Base-by-base conservation (phyloP, 2,797 vertebrate species). In the Champsocephalus gunnari region DNA sequence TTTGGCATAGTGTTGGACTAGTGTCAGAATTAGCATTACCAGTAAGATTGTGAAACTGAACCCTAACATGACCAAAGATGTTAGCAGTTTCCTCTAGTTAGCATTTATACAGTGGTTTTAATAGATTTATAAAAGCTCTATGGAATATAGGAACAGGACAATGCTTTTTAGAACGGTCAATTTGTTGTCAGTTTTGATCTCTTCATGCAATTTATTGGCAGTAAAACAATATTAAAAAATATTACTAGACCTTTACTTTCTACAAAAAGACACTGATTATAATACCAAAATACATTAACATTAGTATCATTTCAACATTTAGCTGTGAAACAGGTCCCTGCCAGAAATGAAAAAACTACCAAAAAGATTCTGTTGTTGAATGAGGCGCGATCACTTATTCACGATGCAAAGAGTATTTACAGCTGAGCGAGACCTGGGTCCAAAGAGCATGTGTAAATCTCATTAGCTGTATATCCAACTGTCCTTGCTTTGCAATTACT, bases 401-500 rank as follows among this genome's bases (percentile, higher is more conserved):
- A 63, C 75, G 72, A 76, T 62, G 53, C 66, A 86, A 45, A 55
- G 62, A 75, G 44, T 70, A 86, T 80, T 69, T 85, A 88, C 70
- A 73, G 83, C 82, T 3, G 76, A 79, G 77, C 65, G 12, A 55
- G 87, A 85, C 88, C 88, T 17, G 63, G 49, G 80, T 89, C 82
- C 85, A 87, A 45, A 77, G 87, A 84, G 73, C 89, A 87, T 77
- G 79, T 87, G 83, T 88, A 88, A 91, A 94, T 92, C 91, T 92
- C 89, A 92, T 92, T 88, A 89, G 77, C 86, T 92, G 86, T 89
- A 82, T 87, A 87, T 92, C 86, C 89, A 87, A 86, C 86, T 87
- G 92, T 93, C 91, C 69, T 50, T 64, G 67, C 73, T 38, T 45
- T 65, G 81, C 92, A 93, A 93, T 95, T 94, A 93, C 91, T 87